phyloP scores from a whole-genome alignment of 2,888 invertebrate species.

The Hirtodrosophila histrioides region DNA sequence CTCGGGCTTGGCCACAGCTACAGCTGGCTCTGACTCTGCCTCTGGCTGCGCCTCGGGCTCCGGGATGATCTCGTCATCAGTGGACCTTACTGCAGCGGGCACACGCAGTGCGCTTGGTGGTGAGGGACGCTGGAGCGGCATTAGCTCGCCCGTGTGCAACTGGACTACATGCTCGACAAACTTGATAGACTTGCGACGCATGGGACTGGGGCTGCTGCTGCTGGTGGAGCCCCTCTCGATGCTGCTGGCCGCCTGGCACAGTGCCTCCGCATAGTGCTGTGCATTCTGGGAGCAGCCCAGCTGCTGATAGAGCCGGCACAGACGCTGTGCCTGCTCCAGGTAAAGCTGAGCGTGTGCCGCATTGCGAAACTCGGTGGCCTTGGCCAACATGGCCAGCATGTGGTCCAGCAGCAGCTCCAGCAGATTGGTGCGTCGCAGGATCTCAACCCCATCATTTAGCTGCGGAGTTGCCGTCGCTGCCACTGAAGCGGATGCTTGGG shows the following conservation, averaged over 20 bases:
- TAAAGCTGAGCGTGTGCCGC: constrained; percentile 88
- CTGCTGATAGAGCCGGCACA: constrained; percentile 87
- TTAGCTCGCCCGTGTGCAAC: constrained; percentile 46
- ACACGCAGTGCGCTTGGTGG: constrained; percentile 22
- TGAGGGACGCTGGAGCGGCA: constrained; percentile 34
- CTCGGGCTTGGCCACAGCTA: not conserved
- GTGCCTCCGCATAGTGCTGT: constrained; percentile 85
- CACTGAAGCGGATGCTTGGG: not conserved
- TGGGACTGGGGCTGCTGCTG: constrained; percentile 16
- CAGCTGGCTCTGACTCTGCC: not conserved
- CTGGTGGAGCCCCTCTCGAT: constrained; percentile 83
- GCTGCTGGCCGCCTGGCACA: constrained; percentile 83
- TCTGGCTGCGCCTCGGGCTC: not conserved
- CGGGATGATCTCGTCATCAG: constrained; percentile 1
- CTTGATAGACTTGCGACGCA: constrained; percentile 67
- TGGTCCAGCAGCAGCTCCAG: constrained; percentile 90
- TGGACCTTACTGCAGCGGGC: not conserved
- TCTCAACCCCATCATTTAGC: constrained; percentile 85
- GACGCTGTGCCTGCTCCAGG: constrained; percentile 88
- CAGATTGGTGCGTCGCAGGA: constrained; percentile 87
- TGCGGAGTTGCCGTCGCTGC: constrained; percentile 23
- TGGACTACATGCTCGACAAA: constrained; percentile 69
- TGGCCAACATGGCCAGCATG: constrained; percentile 89
- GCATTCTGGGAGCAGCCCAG: constrained; percentile 86
- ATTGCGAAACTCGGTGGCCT: constrained; percentile 87